phyloP scores from a whole-genome alignment of 1,140 invertebrate genomes.

The Tetragonula clypearis region DNA sequence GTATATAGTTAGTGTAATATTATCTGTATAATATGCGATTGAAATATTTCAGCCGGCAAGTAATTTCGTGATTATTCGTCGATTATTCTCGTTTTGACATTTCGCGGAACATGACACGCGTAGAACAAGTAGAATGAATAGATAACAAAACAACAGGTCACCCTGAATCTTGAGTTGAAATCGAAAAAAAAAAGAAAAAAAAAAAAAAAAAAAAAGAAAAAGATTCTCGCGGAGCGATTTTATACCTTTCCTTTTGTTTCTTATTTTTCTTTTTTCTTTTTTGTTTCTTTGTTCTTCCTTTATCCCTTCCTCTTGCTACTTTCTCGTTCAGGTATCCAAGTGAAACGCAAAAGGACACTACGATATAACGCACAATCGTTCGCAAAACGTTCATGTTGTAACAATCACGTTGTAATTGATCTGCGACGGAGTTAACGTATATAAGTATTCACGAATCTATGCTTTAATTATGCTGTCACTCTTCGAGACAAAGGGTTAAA shows the following conservation, averaged over 20 bases:
- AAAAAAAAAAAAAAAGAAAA: slow-evolving; percentile 1
- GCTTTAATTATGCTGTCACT: not conserved
- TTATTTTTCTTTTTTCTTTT: not conserved
- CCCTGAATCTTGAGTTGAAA: not conserved
- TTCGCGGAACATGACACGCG: slow-evolving; percentile 28
- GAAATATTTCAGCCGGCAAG: slow-evolving; percentile 34
- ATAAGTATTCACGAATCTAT: not conserved
- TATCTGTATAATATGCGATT: slow-evolving; percentile 65
- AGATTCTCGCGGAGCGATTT: slow-evolving; percentile 41
- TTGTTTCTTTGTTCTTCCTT: not conserved
- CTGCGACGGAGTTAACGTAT: not conserved
- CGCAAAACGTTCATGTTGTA: not conserved
- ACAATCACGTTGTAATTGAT: not conserved
- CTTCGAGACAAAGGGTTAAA: slow-evolving; percentile 11
- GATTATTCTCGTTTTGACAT: slow-evolving; percentile 28
- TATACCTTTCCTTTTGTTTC: slow-evolving; percentile 9
- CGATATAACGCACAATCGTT: not conserved
- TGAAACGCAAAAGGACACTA: not conserved
- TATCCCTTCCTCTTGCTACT: not conserved
- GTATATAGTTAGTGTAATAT: slow-evolving; percentile 65
- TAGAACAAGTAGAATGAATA: slow-evolving; percentile 31
- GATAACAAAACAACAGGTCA: not conserved
- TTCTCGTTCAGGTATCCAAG: not conserved
- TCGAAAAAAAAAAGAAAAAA: slow-evolving; percentile 8
- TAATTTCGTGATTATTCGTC: not conserved